Conservation (phyloP, 2,797 vertebrate genomes). For the Girardinus metallicus region DNA sequence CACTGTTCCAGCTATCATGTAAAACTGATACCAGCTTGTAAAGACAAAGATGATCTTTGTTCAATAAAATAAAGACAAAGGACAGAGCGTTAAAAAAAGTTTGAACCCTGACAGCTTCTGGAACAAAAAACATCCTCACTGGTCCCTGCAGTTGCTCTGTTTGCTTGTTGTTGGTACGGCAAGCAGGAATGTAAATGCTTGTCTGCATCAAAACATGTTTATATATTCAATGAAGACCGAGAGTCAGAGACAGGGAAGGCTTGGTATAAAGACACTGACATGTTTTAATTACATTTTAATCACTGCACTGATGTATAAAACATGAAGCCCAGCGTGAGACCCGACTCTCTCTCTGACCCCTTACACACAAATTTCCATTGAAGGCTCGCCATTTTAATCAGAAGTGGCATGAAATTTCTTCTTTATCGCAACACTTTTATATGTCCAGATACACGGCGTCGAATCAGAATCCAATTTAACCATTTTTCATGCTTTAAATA, state of each 20-base stretch:
- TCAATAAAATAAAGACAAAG: conserved; percentile 35
- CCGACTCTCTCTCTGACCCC: conserved; percentile 54
- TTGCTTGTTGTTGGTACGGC: conserved; percentile 5
- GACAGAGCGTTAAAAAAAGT: conserved; percentile 30
- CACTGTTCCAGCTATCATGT: not conserved
- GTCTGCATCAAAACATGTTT: conserved; percentile 63
- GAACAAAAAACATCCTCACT: conserved; percentile 20
- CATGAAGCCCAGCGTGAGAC: conserved; percentile 55
- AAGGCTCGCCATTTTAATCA: conserved; percentile 57
- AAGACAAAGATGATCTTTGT: conserved; percentile 4
- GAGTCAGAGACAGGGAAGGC: conserved; percentile 25
- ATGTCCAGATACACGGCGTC: conserved; percentile 58
- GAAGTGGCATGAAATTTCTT: conserved; percentile 61
- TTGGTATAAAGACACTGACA: conserved; percentile 43
- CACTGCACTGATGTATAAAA: conserved; percentile 64
- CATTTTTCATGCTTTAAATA: conserved; percentile 73
- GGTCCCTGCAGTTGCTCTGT: conserved; percentile 13
- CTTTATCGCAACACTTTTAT: conserved; percentile 66
- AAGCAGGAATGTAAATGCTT: conserved; percentile 36
- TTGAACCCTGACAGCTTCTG: conserved; percentile 7
- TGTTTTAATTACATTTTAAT: conserved; percentile 67
- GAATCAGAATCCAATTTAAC: conserved; percentile 77
- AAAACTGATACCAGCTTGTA: not conserved
- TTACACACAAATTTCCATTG: conserved; percentile 46
- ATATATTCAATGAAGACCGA: conserved; percentile 57